These are phyloP conservation scores for Halocynthia aurantium DNA, from an alignment of 23 tunicate species.

Conservation along the genomic window DNA sequence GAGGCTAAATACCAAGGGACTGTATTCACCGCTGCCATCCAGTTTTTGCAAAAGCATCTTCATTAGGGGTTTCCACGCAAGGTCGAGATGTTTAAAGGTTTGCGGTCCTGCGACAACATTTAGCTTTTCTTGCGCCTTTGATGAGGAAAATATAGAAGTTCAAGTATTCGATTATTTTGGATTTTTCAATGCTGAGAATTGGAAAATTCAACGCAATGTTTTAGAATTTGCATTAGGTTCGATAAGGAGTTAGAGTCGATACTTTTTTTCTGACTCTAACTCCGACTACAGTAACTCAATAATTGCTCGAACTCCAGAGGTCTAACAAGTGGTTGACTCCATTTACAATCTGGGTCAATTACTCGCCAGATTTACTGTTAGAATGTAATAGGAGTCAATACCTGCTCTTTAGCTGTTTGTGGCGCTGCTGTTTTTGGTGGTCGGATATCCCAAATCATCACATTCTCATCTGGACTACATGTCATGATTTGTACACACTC, in stretches of 20 bases:
- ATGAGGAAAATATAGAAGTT: background rate
- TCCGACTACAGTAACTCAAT: background rate
- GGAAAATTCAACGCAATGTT: background rate
- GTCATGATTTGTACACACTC: constrained; percentile 81
- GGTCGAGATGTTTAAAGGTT: constrained; percentile 69
- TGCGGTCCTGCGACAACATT: constrained; percentile 30
- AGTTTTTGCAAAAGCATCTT: constrained; percentile 46
- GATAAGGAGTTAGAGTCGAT: background rate
- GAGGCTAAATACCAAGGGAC: constrained; percentile 54
- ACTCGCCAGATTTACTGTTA: too few relatives aligned
- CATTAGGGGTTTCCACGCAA: constrained; percentile 81
- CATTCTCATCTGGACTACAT: constrained; percentile 57
- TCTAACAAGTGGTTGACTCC: background rate
- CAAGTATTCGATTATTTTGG: too few relatives aligned
- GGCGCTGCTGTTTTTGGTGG: constrained; percentile 45
- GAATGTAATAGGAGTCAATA: background rate
- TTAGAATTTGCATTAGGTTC: background rate
- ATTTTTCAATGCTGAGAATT: too few relatives aligned
- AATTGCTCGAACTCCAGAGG: too few relatives aligned
- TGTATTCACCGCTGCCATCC: constrained; percentile 67
- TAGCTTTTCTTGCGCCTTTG: background rate
- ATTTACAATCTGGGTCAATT: background rate
- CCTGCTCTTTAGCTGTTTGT: constrained; percentile 28
- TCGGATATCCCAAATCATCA: constrained; percentile 90
- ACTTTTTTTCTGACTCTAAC: background rate